These are phyloP conservation scores for Lasioglossum villosulum DNA, from an alignment of 2,888 invertebrate species.

Conservation along the genomic window DNA sequence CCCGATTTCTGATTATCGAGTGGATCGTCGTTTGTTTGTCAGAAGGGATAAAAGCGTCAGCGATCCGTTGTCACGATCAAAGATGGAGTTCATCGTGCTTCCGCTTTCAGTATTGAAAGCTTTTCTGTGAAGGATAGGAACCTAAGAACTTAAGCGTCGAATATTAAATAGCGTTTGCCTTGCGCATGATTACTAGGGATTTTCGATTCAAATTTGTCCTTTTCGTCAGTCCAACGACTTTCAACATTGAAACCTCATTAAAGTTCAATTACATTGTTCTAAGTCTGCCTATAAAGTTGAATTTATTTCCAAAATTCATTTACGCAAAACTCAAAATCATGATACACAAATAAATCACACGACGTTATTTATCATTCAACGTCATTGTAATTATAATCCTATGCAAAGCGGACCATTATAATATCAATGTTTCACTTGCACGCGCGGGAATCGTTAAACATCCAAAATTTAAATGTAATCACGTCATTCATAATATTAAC, in stretches of 20 bases:
- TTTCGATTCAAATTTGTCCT: background rate
- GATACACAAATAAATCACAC: background rate
- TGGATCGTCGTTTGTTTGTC: conserved; percentile 15
- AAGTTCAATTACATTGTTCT: no score
- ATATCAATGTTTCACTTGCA: background rate
- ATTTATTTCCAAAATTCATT: no score
- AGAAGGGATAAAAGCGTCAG: conserved; percentile 6
- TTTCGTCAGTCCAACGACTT: background rate
- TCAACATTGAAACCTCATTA: background rate
- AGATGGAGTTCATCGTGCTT: conserved; percentile 7
- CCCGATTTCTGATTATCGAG: conserved; percentile 3
- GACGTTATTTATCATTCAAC: background rate
- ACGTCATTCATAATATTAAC: background rate
- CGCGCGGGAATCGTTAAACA: background rate
- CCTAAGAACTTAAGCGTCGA: background rate
- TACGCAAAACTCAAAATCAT: no score
- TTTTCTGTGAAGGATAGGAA: conserved; percentile 5
- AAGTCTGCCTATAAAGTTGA: no score
- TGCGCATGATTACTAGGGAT: background rate
- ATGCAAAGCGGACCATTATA: background rate
- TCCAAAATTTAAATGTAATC: background rate
- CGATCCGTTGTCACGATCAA: conserved; percentile 9
- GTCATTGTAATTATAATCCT: background rate
- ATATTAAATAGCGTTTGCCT: background rate
- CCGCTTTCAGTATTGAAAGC: background rate